Evolutionary conservation across 2,113 vertebrate genomes (phyloP), one percentile per base, ranked within the genome.

Genomic region (Cardinalis cardinalis): DNA sequence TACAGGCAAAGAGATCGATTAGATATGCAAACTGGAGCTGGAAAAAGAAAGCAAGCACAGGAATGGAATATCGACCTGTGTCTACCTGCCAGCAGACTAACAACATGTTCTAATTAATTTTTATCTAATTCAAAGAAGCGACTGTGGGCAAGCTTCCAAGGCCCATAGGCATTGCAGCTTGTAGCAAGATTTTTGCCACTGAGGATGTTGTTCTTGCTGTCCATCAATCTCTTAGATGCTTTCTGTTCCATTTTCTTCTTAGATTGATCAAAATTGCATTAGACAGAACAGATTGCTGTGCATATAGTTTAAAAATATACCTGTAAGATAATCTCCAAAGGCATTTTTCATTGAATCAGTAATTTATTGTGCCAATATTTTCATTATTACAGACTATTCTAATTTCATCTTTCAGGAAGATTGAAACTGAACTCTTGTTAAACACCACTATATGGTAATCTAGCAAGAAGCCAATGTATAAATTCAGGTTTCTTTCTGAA

Each of bases 361-460:
- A 87, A 83, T 41, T 79, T 79, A 72, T 93, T 82, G 21, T 87
- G 64, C 49, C 56, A 93, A 65, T 65, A 81, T 59, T 95, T 91
- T 76, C 51, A 77, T 87, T 90, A 84, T 68, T 74, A 51, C 14
- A 61, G 71, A 71, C 26, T 79, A 81, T 58, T 78, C 29, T 75
- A 90, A 90, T 81, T 89, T 88, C 20, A 74, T 58, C 26, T 60
- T 87, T 80, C 34, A 61, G 7, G 11, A 76, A 68, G 32, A 55
- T 41, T 88, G 51, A 84, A 88, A 79, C 4, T 34, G 51, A 87
- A 26, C 10, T 10, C 11, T 44, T 58, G 15, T 55, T 53, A 81
- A 83, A 56, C 18, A 59, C 3, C 28, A 44, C 6, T 73, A 20
- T 65, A 26, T 36, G 10, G 21, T 53, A 76, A 70, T 44, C 7